Conservation (phyloP, 23 tunicate genomes). For the Trididemnum nubilum region DNA sequence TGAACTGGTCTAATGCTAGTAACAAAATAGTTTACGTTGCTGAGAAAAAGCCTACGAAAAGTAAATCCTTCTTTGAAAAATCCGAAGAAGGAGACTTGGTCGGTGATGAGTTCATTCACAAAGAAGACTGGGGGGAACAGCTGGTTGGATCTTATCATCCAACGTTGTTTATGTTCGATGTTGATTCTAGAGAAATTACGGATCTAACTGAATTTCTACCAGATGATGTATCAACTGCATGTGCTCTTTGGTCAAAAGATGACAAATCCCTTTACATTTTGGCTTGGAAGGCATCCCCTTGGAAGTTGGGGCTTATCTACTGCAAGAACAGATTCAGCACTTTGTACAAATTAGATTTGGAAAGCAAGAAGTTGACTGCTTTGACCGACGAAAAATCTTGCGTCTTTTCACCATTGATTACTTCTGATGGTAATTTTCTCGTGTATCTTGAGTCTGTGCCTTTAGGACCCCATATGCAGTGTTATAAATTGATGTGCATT, state of each 20-base stretch:
- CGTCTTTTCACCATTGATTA: slow-evolving; percentile 55
- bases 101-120: slow-evolving; percentile 53
- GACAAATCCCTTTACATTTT: slow-evolving; percentile 40
- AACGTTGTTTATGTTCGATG: slow-evolving; percentile 63
- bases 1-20: slow-evolving; percentile 75
- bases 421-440: slow-evolving; percentile 44
- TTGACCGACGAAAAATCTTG: slow-evolving; percentile 38
- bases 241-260: slow-evolving; percentile 62
- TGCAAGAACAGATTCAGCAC: slow-evolving; percentile 69
- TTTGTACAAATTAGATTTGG: slow-evolving; percentile 28
- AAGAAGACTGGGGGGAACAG: slow-evolving; percentile 92
- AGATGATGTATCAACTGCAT: slow-evolving; percentile 35
- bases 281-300: slow-evolving; percentile 72
- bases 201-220: slow-evolving; percentile 45
- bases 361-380: slow-evolving; percentile 5
- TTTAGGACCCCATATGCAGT: slow-evolving; percentile 81
- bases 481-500: slow-evolving; percentile 51
- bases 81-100: slow-evolving; percentile 17
- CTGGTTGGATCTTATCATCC: slow-evolving; percentile 47
- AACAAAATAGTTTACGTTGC: slow-evolving; percentile 68
- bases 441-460: slow-evolving; percentile 57
- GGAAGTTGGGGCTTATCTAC: slow-evolving; percentile 76
- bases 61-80: slow-evolving; percentile 38
- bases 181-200: slow-evolving; percentile 22
- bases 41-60: slow-evolving; percentile 50